Evolutionary conservation across 2,888 invertebrate species (phyloP).

Genomic region (Drosophila paracracens): DNA sequence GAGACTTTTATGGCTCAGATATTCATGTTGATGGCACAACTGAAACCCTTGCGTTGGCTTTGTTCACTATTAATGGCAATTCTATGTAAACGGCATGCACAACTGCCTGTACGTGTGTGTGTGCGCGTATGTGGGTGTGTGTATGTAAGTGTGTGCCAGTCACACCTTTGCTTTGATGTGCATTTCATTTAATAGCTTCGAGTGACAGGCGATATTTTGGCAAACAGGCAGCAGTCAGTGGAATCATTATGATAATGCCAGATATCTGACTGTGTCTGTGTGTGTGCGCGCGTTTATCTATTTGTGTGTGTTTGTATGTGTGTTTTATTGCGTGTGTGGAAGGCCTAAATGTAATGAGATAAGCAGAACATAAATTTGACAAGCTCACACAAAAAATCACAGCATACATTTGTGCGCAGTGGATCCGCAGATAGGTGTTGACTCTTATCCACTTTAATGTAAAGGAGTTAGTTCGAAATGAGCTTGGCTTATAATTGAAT

Average conservation of each 20-base stretch:
- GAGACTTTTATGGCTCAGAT: slow-evolving; percentile 50
- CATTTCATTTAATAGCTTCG: slow-evolving; percentile 52
- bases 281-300: background rate
- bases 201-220: slow-evolving; percentile 37
- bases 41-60: slow-evolving; percentile 40
- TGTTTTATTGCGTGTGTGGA: background rate
- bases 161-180: slow-evolving; percentile 53
- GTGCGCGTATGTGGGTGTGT: background rate
- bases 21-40: slow-evolving; percentile 41
- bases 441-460: slow-evolving; percentile 7
- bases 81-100: slow-evolving; percentile 56
- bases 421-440: slow-evolving; percentile 1
- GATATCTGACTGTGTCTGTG: background rate
- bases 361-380: slow-evolving; percentile 2
- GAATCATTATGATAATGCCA: slow-evolving; percentile 61
- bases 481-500: background rate
- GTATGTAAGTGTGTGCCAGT: slow-evolving; percentile 2
- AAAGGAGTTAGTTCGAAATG: background rate
- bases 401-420: slow-evolving; percentile 46
- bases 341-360: slow-evolving; percentile 13
- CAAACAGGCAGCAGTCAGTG: slow-evolving; percentile 19
- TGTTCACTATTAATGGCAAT: slow-evolving; percentile 50
- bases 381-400: slow-evolving; percentile 22
- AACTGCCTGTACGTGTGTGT: background rate
- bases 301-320: background rate